Evolutionary conservation across 2,888 invertebrate species (phyloP).

Genomic region (Deilephila porcellus): DNA sequence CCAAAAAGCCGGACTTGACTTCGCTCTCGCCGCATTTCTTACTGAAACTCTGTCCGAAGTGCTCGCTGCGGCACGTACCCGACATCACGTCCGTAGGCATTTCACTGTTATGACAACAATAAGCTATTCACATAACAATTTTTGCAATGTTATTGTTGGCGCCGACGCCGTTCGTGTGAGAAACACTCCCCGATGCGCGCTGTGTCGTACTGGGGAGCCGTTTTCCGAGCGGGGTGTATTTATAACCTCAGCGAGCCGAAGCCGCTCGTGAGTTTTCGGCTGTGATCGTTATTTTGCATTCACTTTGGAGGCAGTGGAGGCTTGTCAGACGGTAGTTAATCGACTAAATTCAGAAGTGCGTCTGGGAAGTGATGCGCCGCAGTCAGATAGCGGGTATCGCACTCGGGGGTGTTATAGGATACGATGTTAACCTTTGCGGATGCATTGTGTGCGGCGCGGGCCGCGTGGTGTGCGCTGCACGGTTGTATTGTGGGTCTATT

Average conservation of each 20-base stretch:
- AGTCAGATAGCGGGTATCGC: conserved; percentile 27
- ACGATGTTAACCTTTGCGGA: conserved; percentile 39
- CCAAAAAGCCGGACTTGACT: conserved; percentile 86
- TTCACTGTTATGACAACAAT: conserved; percentile 58
- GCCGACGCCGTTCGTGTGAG: conserved; percentile 40
- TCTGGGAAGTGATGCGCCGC: conserved; percentile 34
- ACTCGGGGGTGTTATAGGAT: conserved; percentile 36
- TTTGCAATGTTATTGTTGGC: conserved; percentile 50
- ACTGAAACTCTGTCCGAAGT: conserved; percentile 67
- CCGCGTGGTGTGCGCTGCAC: background rate
- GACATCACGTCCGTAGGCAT: conserved; percentile 75
- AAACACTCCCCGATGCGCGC: conserved; percentile 43
- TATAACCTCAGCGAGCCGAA: conserved; percentile 60
- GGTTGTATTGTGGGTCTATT: background rate
- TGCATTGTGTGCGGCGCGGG: conserved; percentile 36
- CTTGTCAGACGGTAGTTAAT: conserved; percentile 44
- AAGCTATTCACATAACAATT: conserved; percentile 53
- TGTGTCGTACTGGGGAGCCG: conserved; percentile 59
- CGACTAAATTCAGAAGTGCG: conserved; percentile 39
- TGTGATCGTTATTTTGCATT: conserved; percentile 68
- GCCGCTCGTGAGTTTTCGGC: conserved; percentile 57
- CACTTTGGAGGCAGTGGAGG: conserved; percentile 57
- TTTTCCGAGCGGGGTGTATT: conserved; percentile 58
- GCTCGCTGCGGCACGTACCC: conserved; percentile 59
- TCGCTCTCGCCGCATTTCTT: conserved; percentile 80